Evolutionary conservation across 1,140 invertebrate species (phyloP).

Genomic region (Cepaea nemoralis): DNA sequence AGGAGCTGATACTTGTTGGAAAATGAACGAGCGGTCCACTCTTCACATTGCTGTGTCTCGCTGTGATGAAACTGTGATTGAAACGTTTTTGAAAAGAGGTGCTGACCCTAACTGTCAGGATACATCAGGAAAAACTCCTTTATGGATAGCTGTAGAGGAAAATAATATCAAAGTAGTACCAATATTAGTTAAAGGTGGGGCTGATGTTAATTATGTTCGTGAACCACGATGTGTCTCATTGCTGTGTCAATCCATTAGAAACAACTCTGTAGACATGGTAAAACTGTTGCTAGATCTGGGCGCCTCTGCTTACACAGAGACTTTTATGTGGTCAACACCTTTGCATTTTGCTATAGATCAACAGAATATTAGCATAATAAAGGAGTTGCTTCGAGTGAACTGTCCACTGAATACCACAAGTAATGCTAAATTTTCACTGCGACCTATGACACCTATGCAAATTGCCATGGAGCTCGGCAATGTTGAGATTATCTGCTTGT

Average conservation of each 20-base stretch:
- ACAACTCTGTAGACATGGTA: conserved; percentile 32
- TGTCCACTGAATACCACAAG: conserved; percentile 36
- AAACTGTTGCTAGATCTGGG: conserved; percentile 31
- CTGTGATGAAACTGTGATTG: conserved; percentile 53
- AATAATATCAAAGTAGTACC: conserved; percentile 50
- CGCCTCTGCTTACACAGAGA: conserved; percentile 24
- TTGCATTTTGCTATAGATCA: conserved; percentile 33
- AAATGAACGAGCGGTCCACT: conserved; percentile 42
- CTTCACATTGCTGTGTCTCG: conserved; percentile 58
- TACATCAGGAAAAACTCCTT: conserved; percentile 44
- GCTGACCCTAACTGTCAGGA: conserved; percentile 52
- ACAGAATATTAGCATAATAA: conserved; percentile 34
- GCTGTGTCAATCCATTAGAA: conserved; percentile 20
- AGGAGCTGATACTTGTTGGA: conserved; percentile 52
- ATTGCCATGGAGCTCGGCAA: conserved; percentile 30
- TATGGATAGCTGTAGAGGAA: conserved; percentile 50
- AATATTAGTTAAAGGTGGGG: conserved; percentile 47
- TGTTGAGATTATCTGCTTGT: conserved; percentile 27
- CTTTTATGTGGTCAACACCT: conserved; percentile 40
- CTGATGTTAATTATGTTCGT: conserved; percentile 45
- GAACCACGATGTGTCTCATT: conserved; percentile 34
- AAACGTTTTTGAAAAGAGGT: conserved; percentile 49
- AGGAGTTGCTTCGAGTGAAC: conserved; percentile 24
- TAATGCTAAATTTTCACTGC: conserved; percentile 37
- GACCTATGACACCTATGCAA: conserved; percentile 33